phyloP scores from a whole-genome alignment of 2,797 vertebrate species.

The Sebastes cheni region DNA sequence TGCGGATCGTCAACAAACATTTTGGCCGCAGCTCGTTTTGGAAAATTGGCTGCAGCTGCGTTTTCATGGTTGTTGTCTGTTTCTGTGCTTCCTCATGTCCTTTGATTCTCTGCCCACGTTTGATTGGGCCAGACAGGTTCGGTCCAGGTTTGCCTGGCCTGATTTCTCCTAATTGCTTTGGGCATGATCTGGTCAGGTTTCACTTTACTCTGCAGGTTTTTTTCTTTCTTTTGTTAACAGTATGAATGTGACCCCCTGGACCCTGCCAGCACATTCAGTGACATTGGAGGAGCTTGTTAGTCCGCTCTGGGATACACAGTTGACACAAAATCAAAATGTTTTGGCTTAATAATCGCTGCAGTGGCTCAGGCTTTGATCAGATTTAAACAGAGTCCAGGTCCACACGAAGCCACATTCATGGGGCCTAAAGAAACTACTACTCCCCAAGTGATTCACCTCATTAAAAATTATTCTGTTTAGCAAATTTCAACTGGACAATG shows the following conservation, averaged over 20 bases:
- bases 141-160: not conserved
- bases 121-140: not conserved
- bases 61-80: not conserved
- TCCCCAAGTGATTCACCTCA: not conserved
- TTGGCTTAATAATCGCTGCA: not conserved
- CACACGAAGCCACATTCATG: not conserved
- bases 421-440: not conserved
- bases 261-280: not conserved
- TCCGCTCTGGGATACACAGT: not conserved
- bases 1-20: not conserved
- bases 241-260: not conserved
- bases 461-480: not conserved
- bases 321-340: not conserved
- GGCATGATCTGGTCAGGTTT: not conserved
- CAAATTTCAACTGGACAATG: not conserved
- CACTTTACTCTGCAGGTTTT: not conserved
- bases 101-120: not conserved
- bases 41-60: constrained; percentile 2
- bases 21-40: not conserved
- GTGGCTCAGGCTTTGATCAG: not conserved
- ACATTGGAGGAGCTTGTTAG: constrained; percentile 2
- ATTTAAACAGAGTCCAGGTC: not conserved
- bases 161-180: not conserved
- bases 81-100: not conserved
- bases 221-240: not conserved